Evolutionary conservation across 2,113 vertebrate genomes (phyloP).

Genomic region (Mustelus asterias): DNA sequence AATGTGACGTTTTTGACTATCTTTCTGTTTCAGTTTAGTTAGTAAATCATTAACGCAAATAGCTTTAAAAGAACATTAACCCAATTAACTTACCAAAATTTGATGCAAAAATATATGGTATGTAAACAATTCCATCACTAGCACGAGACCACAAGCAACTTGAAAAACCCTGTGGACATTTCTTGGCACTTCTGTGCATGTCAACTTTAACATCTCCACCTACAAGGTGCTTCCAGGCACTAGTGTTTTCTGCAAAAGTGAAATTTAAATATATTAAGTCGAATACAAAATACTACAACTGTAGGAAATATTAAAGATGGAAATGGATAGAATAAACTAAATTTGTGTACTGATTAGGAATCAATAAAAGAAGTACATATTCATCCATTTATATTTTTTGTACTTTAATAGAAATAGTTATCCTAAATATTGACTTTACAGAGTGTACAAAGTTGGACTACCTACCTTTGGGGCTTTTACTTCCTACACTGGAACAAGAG

Average conservation of each 20-base stretch:
- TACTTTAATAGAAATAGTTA: background rate
- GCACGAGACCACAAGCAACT: background rate
- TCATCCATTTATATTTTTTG: background rate
- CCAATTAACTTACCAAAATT: constrained; percentile 26
- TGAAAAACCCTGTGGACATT: background rate
- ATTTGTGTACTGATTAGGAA: background rate
- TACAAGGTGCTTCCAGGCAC: background rate
- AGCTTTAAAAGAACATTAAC: background rate
- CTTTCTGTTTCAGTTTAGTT: background rate
- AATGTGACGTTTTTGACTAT: background rate
- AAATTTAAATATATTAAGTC: background rate
- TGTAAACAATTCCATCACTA: background rate
- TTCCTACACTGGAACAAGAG: background rate
- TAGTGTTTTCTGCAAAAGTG: background rate
- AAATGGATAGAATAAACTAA: background rate
- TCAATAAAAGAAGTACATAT: background rate
- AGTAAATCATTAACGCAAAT: background rate
- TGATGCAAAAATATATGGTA: background rate
- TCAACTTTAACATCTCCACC: background rate
- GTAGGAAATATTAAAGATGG: background rate
- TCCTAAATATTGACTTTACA: background rate
- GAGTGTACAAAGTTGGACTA: background rate
- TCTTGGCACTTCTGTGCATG: background rate
- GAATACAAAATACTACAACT: background rate
- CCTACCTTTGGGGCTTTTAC: background rate